Evolutionary conservation across 1,140 invertebrate species (phyloP).

Genomic region (Amyelois transitella): DNA sequence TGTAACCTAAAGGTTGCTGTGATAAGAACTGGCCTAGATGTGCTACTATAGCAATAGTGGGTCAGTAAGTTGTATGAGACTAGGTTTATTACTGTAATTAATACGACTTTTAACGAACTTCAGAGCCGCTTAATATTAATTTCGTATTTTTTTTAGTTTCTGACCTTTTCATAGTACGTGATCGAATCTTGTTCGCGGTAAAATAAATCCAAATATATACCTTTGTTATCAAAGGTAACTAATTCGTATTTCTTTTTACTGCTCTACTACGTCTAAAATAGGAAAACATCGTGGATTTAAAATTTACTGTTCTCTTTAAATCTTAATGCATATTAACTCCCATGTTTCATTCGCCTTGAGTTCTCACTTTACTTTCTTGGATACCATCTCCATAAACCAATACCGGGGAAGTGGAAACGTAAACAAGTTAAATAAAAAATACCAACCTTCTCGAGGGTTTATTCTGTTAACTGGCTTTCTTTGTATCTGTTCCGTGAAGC

Average conservation of each 20-base stretch:
- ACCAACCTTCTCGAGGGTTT: neutral
- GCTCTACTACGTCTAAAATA: too few species aligned
- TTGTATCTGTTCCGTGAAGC: neutral
- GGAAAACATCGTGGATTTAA: too few species aligned
- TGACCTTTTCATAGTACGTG: too few species aligned
- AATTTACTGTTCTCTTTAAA: neutral
- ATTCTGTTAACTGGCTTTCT: neutral
- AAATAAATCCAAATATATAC: too few species aligned
- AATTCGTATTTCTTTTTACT: too few species aligned
- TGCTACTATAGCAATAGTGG: neutral
- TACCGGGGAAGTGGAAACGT: neutral
- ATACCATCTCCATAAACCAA: neutral
- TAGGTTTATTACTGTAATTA: neutral
- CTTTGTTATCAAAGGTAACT: too few species aligned
- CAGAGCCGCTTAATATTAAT: too few species aligned
- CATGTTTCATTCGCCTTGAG: neutral
- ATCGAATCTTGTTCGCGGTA: too few species aligned
- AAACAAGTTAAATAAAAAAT: neutral
- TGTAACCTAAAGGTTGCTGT: neutral
- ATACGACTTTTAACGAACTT: too few species aligned
- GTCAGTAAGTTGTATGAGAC: neutral
- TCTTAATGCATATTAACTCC: neutral
- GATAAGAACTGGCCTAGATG: neutral
- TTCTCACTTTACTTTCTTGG: neutral
- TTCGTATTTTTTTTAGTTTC: too few species aligned